These are phyloP conservation scores for Drosophila novamexicana DNA, from an alignment of 1,140 invertebrate species.

Conservation along the genomic window DNA sequence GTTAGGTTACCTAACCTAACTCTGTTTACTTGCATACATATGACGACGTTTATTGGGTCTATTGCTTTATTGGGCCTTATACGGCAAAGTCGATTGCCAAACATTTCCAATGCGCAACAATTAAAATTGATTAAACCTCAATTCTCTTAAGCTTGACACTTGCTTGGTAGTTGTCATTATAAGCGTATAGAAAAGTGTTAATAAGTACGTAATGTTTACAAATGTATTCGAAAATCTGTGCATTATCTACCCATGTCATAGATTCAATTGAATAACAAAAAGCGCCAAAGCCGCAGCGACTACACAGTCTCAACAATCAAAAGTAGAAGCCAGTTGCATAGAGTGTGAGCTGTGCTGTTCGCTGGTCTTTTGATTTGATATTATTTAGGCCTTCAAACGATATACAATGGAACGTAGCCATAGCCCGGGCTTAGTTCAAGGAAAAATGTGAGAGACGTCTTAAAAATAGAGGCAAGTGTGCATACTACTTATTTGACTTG, in stretches of 20 bases:
- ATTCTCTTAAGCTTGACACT: constrained; percentile 6
- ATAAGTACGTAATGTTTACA: not conserved
- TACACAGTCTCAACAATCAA: constrained; percentile 29
- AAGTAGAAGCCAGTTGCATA: constrained; percentile 32
- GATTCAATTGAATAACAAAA: constrained; percentile 76
- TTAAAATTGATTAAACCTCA: constrained; percentile 31
- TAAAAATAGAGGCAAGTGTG: not conserved
- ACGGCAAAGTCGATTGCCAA: constrained; percentile 33
- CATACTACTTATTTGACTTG: constrained; percentile 4
- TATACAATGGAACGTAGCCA: constrained; percentile 55
- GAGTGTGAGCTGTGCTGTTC: constrained; percentile 5
- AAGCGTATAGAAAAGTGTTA: not conserved
- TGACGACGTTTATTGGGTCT: constrained; percentile 33
- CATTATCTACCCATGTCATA: constrained; percentile 29
- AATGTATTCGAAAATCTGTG: constrained; percentile 8
- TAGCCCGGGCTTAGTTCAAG: constrained; percentile 7
- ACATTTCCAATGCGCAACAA: constrained; percentile 34
- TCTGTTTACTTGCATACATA: constrained; percentile 14
- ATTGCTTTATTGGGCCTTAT: constrained; percentile 28
- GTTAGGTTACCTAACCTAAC: not conserved
- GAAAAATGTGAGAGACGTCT: constrained; percentile 32
- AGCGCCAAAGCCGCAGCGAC: not conserved
- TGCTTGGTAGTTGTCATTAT: not conserved
- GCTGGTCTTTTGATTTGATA: constrained; percentile 43
- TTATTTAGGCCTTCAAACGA: constrained; percentile 63